Base-by-base conservation (phyloP, 2,888 invertebrate species). In the Thymelicus sylvestris region DNA sequence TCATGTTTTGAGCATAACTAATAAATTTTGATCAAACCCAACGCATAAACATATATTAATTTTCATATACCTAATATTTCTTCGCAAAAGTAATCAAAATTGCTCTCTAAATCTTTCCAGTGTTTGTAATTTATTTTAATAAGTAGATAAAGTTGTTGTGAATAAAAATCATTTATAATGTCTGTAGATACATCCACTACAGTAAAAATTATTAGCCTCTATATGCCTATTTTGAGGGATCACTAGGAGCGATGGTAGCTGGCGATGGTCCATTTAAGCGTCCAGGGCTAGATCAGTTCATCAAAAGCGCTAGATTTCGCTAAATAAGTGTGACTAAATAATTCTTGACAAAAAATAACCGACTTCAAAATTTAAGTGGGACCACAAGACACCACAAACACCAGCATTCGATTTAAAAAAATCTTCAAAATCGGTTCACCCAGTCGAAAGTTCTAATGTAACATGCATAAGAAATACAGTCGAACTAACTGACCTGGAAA, bases 181-280 rank as follows among this genome's bases (percentile, higher is more conserved):
- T 55, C 55, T 55, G 7, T 39, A n/a, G 39, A 75, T 78, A 75
- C 64, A 78, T 73, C 68, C 76, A 80, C 76, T 70, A 73, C 79
- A 82, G 83, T 83, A 83, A 83, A 31, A 84, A 83, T 79, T 76
- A 74, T 75, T 78, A 78, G 71, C 80, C 80, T 80, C 80, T 78
- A 80, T 83, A 3, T 31, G 77, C 80, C 85, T 86, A 87, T 87
- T 86, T 81, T 77, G 79, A 83, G 82, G 79, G 79, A 83, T 83
- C 81, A 78, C 73, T 44, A 44, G 44, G 74, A 73, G 72, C 78
- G 77, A 79, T 74, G 75, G 68, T 68, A 65, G 73, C 83, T 89
- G 89, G 89, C 86, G 60, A 1, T 2, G 6, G 48, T 82, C 19
- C 19, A 19, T 19, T 19, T 19, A 19, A 19, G 19, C 19, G 19